phyloP scores from a whole-genome alignment of 2,113 vertebrate species.

The Stigmatopora argus region DNA sequence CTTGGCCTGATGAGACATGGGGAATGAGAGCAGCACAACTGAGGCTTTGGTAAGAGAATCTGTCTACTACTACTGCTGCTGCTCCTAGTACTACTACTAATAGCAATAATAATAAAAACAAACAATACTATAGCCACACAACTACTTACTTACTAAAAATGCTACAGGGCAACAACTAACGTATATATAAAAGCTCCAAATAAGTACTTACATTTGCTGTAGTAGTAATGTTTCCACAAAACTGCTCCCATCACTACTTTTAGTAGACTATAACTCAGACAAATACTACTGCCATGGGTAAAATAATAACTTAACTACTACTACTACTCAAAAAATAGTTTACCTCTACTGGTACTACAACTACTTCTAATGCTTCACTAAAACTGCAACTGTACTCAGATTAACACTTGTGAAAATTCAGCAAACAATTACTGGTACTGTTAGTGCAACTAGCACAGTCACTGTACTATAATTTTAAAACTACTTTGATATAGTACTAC shows the following conservation, averaged over 20 bases:
- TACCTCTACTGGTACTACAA: no score
- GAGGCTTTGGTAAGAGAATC: slow-evolving; percentile 58
- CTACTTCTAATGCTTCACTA: no score
- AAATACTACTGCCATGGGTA: no score
- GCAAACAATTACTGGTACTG: no score
- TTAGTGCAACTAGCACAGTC: not conserved
- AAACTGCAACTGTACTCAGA: no score
- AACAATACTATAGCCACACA: not conserved
- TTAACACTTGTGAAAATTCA: no score
- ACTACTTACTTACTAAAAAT: not conserved
- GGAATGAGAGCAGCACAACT: slow-evolving; percentile 71
- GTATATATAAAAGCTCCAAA: slow-evolving; percentile 1
- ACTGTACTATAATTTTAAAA: not conserved
- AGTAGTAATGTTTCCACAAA: not conserved
- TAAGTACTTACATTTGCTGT: not conserved
- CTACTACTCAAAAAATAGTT: no score
- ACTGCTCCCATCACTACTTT: not conserved
- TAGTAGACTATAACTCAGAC: not conserved
- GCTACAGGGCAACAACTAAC: slow-evolving; percentile 22
- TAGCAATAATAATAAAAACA: not conserved
- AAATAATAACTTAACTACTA: no score
- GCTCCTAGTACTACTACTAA: not conserved
- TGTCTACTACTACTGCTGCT: slow-evolving; percentile 9
- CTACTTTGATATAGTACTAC: not conserved
- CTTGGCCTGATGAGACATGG: slow-evolving; percentile 62